These are phyloP conservation scores for Eolophus roseicapilla DNA, from an alignment of 2,113 vertebrate species.

Conservation along the genomic window DNA sequence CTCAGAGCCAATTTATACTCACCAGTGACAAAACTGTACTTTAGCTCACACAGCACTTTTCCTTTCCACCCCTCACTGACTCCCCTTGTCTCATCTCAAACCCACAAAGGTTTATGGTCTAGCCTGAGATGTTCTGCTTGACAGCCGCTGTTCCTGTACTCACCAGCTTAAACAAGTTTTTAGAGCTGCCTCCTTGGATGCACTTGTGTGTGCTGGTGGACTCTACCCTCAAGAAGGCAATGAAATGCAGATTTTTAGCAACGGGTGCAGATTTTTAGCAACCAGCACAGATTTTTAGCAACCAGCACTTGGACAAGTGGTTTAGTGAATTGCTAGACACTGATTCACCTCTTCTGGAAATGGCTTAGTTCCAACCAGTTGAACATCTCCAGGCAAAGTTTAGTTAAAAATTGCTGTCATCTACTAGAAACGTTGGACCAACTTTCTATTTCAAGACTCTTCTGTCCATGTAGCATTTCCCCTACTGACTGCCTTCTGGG, in stretches of 20 bases:
- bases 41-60: not conserved
- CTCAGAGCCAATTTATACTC: not conserved
- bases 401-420: not conserved
- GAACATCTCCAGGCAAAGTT: not conserved
- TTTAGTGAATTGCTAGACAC: constrained; percentile 36
- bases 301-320: not conserved
- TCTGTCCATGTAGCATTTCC: not conserved
- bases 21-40: not conserved
- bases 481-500: not conserved
- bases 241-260: constrained; percentile 2
- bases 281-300: not conserved
- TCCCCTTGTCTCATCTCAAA: not conserved
- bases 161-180: not conserved
- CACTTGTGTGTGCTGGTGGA: not conserved
- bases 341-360: constrained; percentile 43
- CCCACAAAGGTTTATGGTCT: not conserved
- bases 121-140: constrained; percentile 19
- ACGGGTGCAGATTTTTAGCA: not conserved
- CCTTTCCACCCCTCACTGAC: not conserved
- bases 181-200: not conserved
- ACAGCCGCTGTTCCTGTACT: not conserved
- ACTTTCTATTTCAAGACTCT: not conserved
- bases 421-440: not conserved
- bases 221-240: not conserved
- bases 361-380: constrained; percentile 22